phyloP scores from a whole-genome alignment of 2,113 vertebrate genomes.

The Podilymbus podiceps region DNA sequence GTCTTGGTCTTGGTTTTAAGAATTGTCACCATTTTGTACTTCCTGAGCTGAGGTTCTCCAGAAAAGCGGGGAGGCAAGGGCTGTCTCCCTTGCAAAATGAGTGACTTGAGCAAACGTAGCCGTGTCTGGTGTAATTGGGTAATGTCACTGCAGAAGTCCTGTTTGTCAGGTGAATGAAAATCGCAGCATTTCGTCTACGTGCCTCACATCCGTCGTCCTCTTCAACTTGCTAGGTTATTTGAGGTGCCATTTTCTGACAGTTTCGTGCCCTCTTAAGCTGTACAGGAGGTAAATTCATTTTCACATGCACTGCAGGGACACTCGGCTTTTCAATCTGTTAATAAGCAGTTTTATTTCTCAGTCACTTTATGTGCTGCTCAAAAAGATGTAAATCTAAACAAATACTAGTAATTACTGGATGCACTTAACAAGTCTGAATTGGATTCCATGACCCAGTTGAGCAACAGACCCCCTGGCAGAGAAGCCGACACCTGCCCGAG shows the following conservation, averaged over 20 bases:
- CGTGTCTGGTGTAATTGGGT: neutral
- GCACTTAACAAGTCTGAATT: neutral
- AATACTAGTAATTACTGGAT: neutral
- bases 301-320: neutral
- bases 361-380: neutral
- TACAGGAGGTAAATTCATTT: slow-evolving; percentile 16
- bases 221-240: neutral
- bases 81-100: neutral
- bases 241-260: neutral
- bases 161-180: neutral
- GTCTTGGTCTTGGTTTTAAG: neutral
- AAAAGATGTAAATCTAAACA: slow-evolving; percentile 11
- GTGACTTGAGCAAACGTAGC: fast-evolving
- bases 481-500: neutral
- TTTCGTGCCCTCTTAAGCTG: neutral
- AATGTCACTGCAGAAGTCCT: neutral
- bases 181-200: fast-evolving
- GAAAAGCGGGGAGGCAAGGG: neutral
- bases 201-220: neutral
- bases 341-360: neutral
- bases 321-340: neutral
- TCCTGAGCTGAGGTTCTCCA: neutral
- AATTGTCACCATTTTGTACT: neutral
- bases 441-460: neutral
- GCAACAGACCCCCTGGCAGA: neutral